Evolutionary conservation across 2,113 vertebrate genomes (phyloP), one percentile per base, ranked within the genome.

Genomic region (Peucedramus taeniatus): DNA sequence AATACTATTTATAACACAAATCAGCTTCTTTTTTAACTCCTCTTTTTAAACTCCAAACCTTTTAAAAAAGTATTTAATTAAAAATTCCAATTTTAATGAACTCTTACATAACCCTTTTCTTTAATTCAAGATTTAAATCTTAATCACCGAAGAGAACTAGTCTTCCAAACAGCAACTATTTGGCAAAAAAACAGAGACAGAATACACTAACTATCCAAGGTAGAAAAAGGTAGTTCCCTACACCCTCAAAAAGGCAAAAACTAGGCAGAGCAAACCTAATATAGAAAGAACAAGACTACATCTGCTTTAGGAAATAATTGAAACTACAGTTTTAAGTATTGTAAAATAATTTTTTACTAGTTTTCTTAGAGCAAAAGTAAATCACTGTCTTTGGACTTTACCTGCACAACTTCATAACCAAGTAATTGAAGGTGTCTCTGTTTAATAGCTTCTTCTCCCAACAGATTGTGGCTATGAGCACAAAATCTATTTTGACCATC

Each of bases 401-500:
- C 99, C 99, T 99, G 99, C 57, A 99, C 98, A 60, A 99, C 98
- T 91, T 98, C 97, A 95, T 99, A 99, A 87, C 99, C 99, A 66
- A 99, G 97, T 80, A 99, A 92, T 64, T n/a, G 96, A 61, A 99
- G 98, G 54, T 99, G 99, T 83, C 99, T 98, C 87, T 98, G 99
- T 93, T 99, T 99, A 65, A 98, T 98, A 66, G 97, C 97, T 96
- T 99, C 99, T 97, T 98, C 98, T 30, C 99, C 99, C 54, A 99
- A 90, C 7, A 99, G 97, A 86, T 98, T 97, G 53, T 71, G 97
- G 64, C 89, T 97, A 35, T 98, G 98, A 53, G 89, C 18, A 30
- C 98, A 98, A 96, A 99, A 99, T 65, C 99, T 98, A n/a, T 96
- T 98, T 7, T 83, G 97, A 64, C 98, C 99, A 84, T 99, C 98